Evolutionary conservation across 2,888 invertebrate genomes (phyloP).

Genomic region (Cyclophora punctaria): DNA sequence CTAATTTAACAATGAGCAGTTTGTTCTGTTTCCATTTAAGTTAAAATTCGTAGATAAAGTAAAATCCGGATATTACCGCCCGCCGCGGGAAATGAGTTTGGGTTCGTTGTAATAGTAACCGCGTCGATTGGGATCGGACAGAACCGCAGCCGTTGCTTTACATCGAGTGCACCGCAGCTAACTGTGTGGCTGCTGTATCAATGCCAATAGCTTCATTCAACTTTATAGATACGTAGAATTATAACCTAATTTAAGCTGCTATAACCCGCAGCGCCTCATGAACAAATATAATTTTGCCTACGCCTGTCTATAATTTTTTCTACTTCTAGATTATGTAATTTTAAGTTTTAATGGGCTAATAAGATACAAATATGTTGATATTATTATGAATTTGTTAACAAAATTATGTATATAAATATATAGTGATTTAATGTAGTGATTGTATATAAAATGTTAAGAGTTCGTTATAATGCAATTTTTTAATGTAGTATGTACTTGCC

Average conservation of each 20-base stretch:
- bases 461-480: conserved; percentile 12
- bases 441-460: conserved; percentile 34
- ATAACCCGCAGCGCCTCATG: no score
- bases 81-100: conserved; percentile 1
- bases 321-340: conserved; percentile 6
- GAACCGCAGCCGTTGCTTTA: no score
- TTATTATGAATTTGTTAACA: conserved; percentile 47
- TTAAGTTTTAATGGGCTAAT: conserved; percentile 21
- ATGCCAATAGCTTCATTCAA: conserved; percentile 25
- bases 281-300: no score
- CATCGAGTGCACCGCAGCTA: conserved; percentile 22
- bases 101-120: no score
- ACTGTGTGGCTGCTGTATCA: conserved; percentile 31
- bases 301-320: no score
- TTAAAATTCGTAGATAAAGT: conserved; percentile 25
- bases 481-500: conserved; percentile 57
- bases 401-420: conserved; percentile 52
- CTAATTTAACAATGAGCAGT: no score
- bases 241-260: no score
- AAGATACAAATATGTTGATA: conserved; percentile 45
- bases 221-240: no score
- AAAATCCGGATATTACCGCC: conserved; percentile 27
- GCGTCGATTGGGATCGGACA: no score
- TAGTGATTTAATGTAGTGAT: conserved; percentile 21
- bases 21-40: conserved; percentile 28